Base-by-base conservation (phyloP, 2,113 vertebrate genomes). In the Labeo rohita region DNA sequence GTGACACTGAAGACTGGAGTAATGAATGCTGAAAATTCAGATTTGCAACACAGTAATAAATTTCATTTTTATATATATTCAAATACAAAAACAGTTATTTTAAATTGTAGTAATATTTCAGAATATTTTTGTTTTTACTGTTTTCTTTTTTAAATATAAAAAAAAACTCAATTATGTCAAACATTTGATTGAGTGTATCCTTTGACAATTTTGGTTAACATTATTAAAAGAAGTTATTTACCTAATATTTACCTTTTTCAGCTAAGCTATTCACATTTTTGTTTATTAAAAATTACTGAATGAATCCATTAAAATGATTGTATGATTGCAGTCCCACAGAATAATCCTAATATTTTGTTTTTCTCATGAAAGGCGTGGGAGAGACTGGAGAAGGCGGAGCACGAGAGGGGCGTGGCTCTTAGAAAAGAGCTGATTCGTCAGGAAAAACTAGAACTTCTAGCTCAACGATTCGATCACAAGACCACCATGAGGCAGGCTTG, bases 391-490 rank as follows among this genome's bases (percentile, higher is more conserved):
- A 99, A 98, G 93, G 98, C 96, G 0, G 98, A 99, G 81, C 98
- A 99, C 6, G 97, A 99, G 83, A 95, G 97, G 21, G 98, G 98
- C 43, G 97, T 95, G 68, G 93, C 96, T 1, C 85, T 99, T 3
- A 94, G 97, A 65, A 95, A 96, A 0, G 98, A 99, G 92, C 93
- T 99, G 89, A 98, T 98, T 93, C 96, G 97, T 8, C 98, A 99
- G 93, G 98, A 99, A 94, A 98, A 98, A 92, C 92, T 98, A 68
- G 97, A 98, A 88, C 94, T 97, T 3, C 90, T 98, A 88, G 97
- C 97, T n/a, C 98, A 98, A 87, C 95, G 97, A 21, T 99, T 99
- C 2, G 98, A 99, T 92, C 98, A 98, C 91, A 99, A 99, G 89
- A 98, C 95, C 15, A 91, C 93, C 80, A 98, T 99, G 98, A 95